Conservation (phyloP, 2,113 vertebrate genomes). For the Callaeas wilsoni region DNA sequence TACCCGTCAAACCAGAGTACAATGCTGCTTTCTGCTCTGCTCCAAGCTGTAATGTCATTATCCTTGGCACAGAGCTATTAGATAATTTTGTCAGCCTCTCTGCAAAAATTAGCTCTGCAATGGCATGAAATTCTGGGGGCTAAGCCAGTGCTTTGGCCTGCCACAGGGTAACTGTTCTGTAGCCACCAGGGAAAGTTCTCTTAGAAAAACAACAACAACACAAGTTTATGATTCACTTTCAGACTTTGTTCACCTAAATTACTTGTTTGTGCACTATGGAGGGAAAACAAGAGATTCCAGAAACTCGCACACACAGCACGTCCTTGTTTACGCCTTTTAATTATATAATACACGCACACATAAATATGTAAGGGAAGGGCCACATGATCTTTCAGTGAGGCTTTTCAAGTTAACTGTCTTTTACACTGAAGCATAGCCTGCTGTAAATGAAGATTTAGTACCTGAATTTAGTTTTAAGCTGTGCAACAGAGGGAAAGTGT, state of each 20-base stretch:
- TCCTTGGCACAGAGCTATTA: conserved; percentile 7
- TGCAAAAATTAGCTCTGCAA: background rate
- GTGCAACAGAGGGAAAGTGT: background rate
- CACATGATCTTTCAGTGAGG: background rate
- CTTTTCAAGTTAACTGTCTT: background rate
- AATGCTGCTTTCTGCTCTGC: background rate
- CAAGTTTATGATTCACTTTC: conserved; percentile 72
- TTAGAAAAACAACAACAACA: conserved; percentile 41
- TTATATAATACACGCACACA: background rate
- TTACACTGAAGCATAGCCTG: background rate
- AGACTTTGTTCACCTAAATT: conserved; percentile 70
- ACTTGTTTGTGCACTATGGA: conserved; percentile 63
- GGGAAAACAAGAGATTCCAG: conserved; percentile 48
- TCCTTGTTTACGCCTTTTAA: conserved; percentile 37
- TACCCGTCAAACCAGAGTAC: background rate
- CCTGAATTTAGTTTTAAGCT: background rate
- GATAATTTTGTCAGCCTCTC: background rate
- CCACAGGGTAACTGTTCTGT: background rate
- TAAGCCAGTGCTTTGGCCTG: background rate
- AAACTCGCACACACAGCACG: conserved; percentile 31
- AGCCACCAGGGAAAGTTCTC: background rate
- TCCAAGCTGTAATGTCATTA: conserved; percentile 23
- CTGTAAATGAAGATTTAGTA: background rate
- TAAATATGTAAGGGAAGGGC: conserved; percentile 7
- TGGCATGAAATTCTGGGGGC: background rate